Base-by-base conservation (phyloP, 2,888 invertebrate species). In the Drosophila subsilvestris region DNA sequence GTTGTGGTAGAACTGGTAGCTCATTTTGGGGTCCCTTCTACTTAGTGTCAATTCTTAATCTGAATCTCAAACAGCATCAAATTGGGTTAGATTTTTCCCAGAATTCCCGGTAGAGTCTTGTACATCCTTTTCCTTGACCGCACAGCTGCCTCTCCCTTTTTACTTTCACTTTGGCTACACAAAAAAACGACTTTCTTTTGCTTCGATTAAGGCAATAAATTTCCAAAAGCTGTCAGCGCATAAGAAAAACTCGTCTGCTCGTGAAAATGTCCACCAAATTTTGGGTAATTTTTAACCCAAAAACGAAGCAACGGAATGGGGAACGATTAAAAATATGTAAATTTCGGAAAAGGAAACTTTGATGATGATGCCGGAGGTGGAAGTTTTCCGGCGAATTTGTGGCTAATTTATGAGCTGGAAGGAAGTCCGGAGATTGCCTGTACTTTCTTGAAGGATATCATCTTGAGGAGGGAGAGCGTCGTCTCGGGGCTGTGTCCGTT, bases 351-450 rank as follows among this genome's bases (percentile, higher is more conserved):
- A 18, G 37, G 47, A 63, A 63, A 59, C 51, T 51, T 55, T 37
- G 43, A 27, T 10, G 18, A 29, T 22, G 44, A 22, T 44, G 32
- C 27, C 48, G 42, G 45, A 57, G 37, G 32, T 32, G 32, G 56
- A 74, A 74, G 51, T 84, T 86, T 80, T 76, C 75, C 87, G 85
- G 76, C 81, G 87, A 87, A 87, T 87, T 87, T 87, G 89, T 80
- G 87, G 89, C 88, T 87, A 87, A 87, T 89, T 87, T 89, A 87
- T 76, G 86, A 81, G 67, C 32, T 37, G 42, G 17, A 32, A n/a
- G 42, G 20, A 53, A 53, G 63, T 48, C 63, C 12, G 3, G n/a
- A 10, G 20, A 17, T 17, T 48, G 71, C 63, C 72, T 71, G 71
- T 71, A 71, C 70, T 56, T 44, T 44, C 42, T n/a, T 17, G 27